These are phyloP conservation scores for Chromis chromis DNA, from an alignment of 2,797 vertebrate genomes.

Conservation along the genomic window DNA sequence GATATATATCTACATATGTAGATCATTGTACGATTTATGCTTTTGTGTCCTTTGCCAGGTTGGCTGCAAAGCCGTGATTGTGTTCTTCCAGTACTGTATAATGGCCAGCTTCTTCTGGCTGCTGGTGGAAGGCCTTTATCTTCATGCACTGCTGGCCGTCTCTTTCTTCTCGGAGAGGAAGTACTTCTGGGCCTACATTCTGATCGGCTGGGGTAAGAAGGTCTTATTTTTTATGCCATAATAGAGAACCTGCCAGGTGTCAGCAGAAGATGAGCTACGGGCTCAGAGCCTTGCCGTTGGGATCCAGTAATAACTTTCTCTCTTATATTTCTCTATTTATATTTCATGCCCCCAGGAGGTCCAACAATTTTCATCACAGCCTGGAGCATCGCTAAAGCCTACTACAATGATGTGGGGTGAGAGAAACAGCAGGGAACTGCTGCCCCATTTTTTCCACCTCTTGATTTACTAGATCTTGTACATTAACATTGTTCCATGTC, in stretches of 20 bases:
- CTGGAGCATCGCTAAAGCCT: constrained; percentile 90
- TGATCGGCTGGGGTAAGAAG: constrained; percentile 96
- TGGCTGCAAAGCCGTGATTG: constrained; percentile 93
- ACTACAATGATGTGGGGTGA: constrained; percentile 87
- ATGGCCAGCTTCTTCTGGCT: constrained; percentile 99
- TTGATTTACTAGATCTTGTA: constrained; percentile 33
- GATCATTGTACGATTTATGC: constrained; percentile 4
- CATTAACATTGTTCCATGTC: constrained; percentile 31
- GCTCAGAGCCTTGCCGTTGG: not conserved
- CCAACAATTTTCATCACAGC: constrained; percentile 90
- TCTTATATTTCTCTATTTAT: constrained; percentile 7
- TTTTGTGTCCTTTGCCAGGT: constrained; percentile 82
- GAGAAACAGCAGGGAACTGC: constrained; percentile 27
- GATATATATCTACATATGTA: not conserved
- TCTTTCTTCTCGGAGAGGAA: constrained; percentile 98
- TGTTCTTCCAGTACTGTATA: constrained; percentile 97
- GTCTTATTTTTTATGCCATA: constrained; percentile 12
- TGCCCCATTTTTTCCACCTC: not conserved
- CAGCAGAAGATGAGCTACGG: constrained; percentile 2
- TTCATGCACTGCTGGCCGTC: constrained; percentile 92
- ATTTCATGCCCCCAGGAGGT: constrained; percentile 82
- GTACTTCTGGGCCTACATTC: constrained; percentile 98
- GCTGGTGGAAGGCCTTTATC: constrained; percentile 95
- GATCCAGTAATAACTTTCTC: constrained; percentile 19
- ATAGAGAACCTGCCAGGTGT: not conserved